Conservation (phyloP, 2,797 vertebrate species). For the Enteromius paludinosus region DNA sequence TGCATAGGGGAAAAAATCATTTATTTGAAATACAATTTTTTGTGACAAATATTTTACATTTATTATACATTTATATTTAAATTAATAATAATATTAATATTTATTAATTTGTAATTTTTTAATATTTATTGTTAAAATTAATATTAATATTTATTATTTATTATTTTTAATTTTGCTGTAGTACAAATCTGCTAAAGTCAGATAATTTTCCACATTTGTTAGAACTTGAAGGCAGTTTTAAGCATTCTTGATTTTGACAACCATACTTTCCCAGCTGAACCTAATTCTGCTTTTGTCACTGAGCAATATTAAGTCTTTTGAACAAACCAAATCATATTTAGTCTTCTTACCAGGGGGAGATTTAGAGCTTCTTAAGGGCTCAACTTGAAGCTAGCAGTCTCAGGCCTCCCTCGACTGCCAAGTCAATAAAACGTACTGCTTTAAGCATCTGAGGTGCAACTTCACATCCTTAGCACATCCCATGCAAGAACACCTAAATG, state of each 20-base stretch:
- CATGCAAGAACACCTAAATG: neutral
- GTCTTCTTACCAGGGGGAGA: neutral
- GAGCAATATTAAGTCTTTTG: neutral
- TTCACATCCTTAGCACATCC: constrained; percentile 3
- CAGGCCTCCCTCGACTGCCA: neutral
- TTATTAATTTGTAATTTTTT: too few relatives aligned
- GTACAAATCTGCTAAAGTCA: neutral
- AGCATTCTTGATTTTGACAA: neutral
- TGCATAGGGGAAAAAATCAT: neutral
- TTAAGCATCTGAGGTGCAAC: neutral
- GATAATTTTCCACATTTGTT: neutral
- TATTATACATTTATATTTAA: too few relatives aligned
- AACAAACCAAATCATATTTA: neutral
- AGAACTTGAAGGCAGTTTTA: neutral
- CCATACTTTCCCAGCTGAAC: neutral
- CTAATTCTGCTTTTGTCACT: constrained; percentile 8
- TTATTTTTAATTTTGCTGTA: neutral
- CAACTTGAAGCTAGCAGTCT: neutral
- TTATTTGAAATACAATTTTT: too few relatives aligned
- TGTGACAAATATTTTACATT: too few relatives aligned
- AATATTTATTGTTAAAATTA: too few relatives aligned
- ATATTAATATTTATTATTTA: too few relatives aligned
- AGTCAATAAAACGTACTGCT: neutral
- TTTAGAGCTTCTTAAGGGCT: constrained; percentile 9
- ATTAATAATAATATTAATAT: too few relatives aligned